Evolutionary conservation across 53 echinoderm and acorn worm genomes (phyloP).

Genomic region (Henricia sp.): DNA sequence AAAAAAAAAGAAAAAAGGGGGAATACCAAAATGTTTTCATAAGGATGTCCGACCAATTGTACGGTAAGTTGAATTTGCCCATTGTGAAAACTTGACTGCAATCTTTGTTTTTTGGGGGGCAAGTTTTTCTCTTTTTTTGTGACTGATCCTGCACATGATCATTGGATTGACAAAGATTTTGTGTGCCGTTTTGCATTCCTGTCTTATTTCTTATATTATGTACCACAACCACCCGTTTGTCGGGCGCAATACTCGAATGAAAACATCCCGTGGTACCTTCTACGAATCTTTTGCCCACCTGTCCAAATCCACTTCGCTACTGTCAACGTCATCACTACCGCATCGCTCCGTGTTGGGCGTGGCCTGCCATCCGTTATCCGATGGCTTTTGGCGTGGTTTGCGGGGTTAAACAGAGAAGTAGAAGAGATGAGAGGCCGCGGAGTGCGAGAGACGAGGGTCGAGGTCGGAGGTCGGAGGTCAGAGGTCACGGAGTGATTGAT

Average conservation of each 20-base stretch:
- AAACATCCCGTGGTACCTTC: slow-evolving; percentile 65
- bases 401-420: slow-evolving; percentile 31
- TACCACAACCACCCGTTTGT: slow-evolving; percentile 78
- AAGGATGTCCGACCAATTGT: too few relatives aligned
- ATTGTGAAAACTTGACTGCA: neutral
- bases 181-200: slow-evolving; percentile 86
- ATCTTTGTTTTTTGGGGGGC: neutral
- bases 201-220: slow-evolving; percentile 79
- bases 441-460: slow-evolving; percentile 70
- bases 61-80: too few relatives aligned
- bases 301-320: slow-evolving; percentile 24
- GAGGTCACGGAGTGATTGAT: slow-evolving; percentile 83
- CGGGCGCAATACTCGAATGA: slow-evolving; percentile 61
- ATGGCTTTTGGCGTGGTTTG: slow-evolving; percentile 14
- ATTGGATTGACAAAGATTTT: slow-evolving; percentile 68
- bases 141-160: slow-evolving; percentile 58
- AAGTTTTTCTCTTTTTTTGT: neutral
- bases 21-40: too few relatives aligned
- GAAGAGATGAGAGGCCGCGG: slow-evolving; percentile 57
- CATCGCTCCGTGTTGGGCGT: slow-evolving; percentile 1
- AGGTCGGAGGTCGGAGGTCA: slow-evolving; percentile 75
- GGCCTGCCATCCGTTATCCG: neutral
- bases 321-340: neutral
- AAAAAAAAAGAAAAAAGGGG: too few relatives aligned
- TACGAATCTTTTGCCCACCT: slow-evolving; percentile 72